These are phyloP conservation scores for Oreochromis niloticus DNA, from an alignment of 2,113 vertebrate genomes.

Conservation along the genomic window DNA sequence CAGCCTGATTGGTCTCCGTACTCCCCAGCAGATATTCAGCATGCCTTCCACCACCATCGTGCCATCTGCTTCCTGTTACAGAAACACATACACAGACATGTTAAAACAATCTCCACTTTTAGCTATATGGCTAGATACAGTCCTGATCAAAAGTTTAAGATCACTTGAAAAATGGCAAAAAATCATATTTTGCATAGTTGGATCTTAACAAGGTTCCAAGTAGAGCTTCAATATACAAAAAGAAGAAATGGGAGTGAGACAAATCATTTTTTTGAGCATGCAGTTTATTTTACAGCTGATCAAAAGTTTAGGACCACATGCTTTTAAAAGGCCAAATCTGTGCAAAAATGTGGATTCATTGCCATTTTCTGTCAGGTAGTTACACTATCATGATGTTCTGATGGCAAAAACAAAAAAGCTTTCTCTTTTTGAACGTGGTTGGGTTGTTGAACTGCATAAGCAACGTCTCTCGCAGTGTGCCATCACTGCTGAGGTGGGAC, in stretches of 20 bases:
- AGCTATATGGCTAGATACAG: background rate
- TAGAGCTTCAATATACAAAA: no score
- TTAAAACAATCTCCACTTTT: background rate
- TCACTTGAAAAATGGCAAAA: no score
- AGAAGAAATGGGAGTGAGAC: no score
- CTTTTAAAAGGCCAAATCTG: background rate
- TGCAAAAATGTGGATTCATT: background rate
- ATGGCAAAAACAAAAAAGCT: background rate
- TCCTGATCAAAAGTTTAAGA: background rate
- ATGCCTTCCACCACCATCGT: constrained; percentile 80
- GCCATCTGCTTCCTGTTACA: constrained; percentile 44
- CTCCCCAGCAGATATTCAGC: constrained; percentile 87
- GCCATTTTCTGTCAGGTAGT: background rate
- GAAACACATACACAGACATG: background rate
- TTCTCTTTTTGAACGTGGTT: background rate
- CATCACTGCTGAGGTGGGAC: background rate
- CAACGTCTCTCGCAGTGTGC: background rate
- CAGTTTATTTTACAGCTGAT: no score
- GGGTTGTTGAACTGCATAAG: background rate
- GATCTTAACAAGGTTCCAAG: no score
- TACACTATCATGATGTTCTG: background rate
- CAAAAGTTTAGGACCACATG: background rate
- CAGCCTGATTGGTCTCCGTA: constrained; percentile 81
- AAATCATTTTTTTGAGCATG: no score
- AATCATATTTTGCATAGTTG: no score